phyloP scores from a whole-genome alignment of 2,113 vertebrate species.

The Ramphastos sulfuratus region DNA sequence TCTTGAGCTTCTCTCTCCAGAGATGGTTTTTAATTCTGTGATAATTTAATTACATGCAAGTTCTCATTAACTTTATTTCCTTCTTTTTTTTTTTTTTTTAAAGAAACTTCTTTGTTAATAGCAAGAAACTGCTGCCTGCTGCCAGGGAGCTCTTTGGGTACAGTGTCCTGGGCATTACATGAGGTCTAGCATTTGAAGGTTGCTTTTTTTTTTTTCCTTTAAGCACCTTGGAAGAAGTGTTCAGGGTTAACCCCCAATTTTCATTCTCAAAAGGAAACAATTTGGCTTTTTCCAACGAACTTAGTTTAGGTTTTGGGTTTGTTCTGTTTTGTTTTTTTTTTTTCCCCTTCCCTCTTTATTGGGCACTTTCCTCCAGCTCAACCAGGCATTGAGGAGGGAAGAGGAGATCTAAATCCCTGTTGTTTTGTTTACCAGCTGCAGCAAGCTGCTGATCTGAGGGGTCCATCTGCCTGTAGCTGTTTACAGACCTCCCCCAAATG shows the following conservation, averaged over 20 bases:
- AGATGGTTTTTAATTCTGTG: slow-evolving; percentile 73
- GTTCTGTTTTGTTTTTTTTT: too few relatives aligned
- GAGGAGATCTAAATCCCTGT: background rate
- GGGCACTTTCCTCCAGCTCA: slow-evolving; percentile 1
- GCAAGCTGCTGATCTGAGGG: background rate
- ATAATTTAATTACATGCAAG: slow-evolving; percentile 69
- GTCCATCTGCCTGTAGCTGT: background rate
- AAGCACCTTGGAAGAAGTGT: background rate
- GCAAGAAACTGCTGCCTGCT: slow-evolving; percentile 77
- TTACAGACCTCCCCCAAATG: background rate
- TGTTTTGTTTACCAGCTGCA: background rate
- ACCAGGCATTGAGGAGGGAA: background rate
- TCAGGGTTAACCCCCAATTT: background rate
- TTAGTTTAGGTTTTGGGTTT: background rate
- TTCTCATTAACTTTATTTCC: slow-evolving; percentile 47
- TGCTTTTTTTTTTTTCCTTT: background rate
- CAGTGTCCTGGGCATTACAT: slow-evolving; percentile 66
- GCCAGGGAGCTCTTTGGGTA: slow-evolving; percentile 41
- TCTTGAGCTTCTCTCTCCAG: slow-evolving; percentile 73
- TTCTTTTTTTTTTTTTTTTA: background rate
- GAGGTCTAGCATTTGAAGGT: slow-evolving; percentile 44
- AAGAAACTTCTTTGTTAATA: slow-evolving; percentile 69
- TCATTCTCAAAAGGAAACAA: background rate
- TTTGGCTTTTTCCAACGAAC: background rate
- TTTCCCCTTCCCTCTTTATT: background rate